These are phyloP conservation scores for Pararge aegeria DNA, from an alignment of 1,140 invertebrate genomes.

Conservation along the genomic window DNA sequence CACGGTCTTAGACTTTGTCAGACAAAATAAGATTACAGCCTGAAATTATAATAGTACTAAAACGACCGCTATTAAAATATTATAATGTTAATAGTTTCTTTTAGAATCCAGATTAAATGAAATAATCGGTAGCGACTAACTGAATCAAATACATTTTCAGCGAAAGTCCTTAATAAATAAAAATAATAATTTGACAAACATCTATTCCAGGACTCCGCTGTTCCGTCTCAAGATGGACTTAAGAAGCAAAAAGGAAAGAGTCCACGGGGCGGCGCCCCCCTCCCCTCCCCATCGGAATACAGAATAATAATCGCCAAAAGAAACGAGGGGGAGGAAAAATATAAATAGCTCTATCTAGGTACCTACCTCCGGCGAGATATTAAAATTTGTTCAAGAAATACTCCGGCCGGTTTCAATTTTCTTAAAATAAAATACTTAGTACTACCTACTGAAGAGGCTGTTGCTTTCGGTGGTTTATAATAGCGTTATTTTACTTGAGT, in stretches of 20 bases:
- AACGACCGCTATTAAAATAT: too few species aligned
- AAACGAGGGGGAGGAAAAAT: constrained; percentile 73
- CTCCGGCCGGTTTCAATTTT: constrained; percentile 57
- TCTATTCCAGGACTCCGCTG: constrained; percentile 45
- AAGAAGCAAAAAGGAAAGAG: constrained; percentile 79
- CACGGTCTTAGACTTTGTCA: too few species aligned
- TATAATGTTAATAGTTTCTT: too few species aligned
- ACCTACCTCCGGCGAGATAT: constrained; percentile 50
- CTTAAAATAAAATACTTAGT: constrained; percentile 68
- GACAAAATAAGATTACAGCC: too few species aligned
- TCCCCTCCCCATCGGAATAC: constrained; percentile 64
- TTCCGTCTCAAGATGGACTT: constrained; percentile 77
- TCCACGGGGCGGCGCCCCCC: constrained; percentile 51
- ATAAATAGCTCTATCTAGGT: constrained; percentile 71
- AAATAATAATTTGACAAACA: constrained; percentile 10
- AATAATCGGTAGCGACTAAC: too few species aligned
- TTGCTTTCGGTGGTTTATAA: too few species aligned
- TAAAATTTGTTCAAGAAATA: constrained; percentile 75
- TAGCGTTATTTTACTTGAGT: too few species aligned
- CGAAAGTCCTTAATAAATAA: too few species aligned
- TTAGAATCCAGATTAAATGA: too few species aligned
- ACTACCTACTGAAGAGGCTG: constrained; percentile 1
- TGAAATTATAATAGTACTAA: too few species aligned
- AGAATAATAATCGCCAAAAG: constrained; percentile 80
- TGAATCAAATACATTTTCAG: too few species aligned